A percentile compares a stretch with the other conserved stretches of the same genome.
Conservation (phyloP, 2,113 vertebrate species). For the Trachemys scripta region DNA sequence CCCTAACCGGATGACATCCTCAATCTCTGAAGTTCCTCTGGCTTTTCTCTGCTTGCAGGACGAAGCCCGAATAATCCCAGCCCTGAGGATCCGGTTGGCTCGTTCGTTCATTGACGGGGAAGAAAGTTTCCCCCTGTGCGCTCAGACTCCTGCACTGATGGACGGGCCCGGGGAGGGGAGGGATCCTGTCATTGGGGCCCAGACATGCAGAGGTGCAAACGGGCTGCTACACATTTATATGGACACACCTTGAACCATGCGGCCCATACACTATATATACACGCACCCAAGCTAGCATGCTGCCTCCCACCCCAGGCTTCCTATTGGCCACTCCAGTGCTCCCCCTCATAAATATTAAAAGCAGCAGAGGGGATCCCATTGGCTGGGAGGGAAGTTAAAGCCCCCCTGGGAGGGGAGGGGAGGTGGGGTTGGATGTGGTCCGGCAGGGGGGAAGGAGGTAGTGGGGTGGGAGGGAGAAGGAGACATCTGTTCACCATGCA, state of each 20-base stretch:
- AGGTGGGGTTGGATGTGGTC: constrained; percentile 64
- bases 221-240: accelerated
- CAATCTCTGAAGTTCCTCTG: not conserved
- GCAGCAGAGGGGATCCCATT: constrained; percentile 74
- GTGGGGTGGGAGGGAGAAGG: constrained; percentile 64
- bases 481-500: constrained; percentile 84
- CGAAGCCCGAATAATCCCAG: constrained; percentile 18
- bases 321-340: constrained; percentile 76
- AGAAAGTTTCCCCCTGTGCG: not conserved
- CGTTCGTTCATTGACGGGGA: not conserved
- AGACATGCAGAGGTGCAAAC: not conserved
- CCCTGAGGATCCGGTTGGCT: not conserved
- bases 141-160: accelerated
- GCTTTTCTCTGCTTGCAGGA: not conserved
- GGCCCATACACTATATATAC: constrained; percentile 45
- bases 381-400: constrained; percentile 74
- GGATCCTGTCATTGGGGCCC: not conserved
- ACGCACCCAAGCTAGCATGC: constrained; percentile 53
- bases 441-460: constrained; percentile 31
- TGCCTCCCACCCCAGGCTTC: constrained; percentile 55
- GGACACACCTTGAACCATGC: constrained; percentile 47
- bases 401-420: constrained; percentile 66
- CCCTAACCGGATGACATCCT: constrained; percentile 29
- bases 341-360: constrained; percentile 84
- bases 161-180: not conserved